A percentile compares a stretch with the other conserved stretches of the same genome.
Conservation (phyloP, 2,113 vertebrate genomes). For the Myrmecophaga tridactyla region DNA sequence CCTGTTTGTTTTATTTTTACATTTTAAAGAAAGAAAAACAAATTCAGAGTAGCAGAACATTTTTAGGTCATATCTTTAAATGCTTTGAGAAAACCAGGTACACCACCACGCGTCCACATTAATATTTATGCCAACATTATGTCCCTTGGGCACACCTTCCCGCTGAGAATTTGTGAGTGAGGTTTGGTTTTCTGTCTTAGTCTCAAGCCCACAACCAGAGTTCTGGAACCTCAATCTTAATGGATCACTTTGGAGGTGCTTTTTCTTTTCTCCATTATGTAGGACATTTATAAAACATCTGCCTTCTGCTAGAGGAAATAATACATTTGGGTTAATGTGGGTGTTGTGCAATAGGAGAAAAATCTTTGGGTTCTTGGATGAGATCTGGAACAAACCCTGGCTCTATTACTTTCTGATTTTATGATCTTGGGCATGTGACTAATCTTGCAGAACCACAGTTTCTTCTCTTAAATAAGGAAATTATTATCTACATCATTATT, state of each 20-base stretch:
- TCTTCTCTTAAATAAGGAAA: background rate
- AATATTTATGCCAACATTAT: constrained; percentile 48
- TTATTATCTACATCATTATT: background rate
- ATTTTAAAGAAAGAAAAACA: constrained; percentile 64
- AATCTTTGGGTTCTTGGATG: background rate
- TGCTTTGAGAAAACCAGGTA: constrained; percentile 37
- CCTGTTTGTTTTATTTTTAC: constrained; percentile 30
- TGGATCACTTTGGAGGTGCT: constrained; percentile 7
- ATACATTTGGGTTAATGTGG: background rate
- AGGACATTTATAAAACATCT: constrained; percentile 19
- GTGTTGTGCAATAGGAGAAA: background rate
- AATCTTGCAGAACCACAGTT: background rate
- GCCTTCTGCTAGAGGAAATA: background rate
- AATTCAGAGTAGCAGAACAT: constrained; percentile 22
- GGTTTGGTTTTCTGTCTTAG: constrained; percentile 48
- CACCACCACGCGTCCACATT: constrained; percentile 4
- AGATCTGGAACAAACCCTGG: background rate
- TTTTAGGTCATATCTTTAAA: constrained; percentile 42
- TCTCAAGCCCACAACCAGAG: constrained; percentile 20
- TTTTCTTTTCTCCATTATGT: background rate
- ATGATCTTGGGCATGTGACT: background rate
- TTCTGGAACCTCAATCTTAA: constrained; percentile 45
- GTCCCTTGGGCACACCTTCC: background rate
- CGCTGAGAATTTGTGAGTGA: constrained; percentile 52
- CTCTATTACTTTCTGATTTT: background rate